Percentiles rank a stretch among this genome's conserved stretches.
These are phyloP conservation scores for Epistrophella euchroma DNA, from an alignment of 2,888 invertebrate genomes.

Conservation along the genomic window DNA sequence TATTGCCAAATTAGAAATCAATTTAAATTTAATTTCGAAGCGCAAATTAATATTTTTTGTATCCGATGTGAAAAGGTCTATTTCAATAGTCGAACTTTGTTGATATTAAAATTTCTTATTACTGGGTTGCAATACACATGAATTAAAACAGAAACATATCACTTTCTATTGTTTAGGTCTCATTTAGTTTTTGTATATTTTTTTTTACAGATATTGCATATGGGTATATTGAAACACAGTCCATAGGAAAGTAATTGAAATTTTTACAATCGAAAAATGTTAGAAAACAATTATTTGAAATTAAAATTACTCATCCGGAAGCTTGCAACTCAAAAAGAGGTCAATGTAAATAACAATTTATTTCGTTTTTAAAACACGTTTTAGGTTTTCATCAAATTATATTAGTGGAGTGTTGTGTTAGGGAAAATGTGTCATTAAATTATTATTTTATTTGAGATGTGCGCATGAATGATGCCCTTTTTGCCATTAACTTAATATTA, in stretches of 20 bases:
- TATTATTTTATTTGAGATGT: conserved; percentile 16
- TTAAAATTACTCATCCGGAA: background rate
- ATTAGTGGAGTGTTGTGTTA: background rate
- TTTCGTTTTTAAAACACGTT: background rate
- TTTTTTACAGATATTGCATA: background rate
- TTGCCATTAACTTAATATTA: conserved; percentile 28
- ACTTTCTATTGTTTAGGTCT: conserved; percentile 9
- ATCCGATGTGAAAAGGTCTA: background rate
- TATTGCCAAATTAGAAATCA: conserved; percentile 8
- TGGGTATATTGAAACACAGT: background rate
- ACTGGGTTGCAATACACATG: conserved; percentile 4
- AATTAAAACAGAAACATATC: background rate
- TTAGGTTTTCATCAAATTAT: background rate
- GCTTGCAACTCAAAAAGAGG: background rate
- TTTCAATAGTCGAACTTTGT: background rate
- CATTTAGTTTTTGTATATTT: background rate
- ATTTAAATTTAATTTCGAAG: conserved; percentile 16
- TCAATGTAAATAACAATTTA: background rate
- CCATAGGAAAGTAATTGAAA: background rate
- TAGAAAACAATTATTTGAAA: conserved; percentile 22
- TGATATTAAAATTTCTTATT: conserved; percentile 22
- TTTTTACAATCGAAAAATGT: background rate
- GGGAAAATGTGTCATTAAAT: background rate
- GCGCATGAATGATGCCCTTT: conserved; percentile 4
- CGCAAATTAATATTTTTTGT: conserved; percentile 13